Percentiles rank a stretch among this genome's conserved stretches.
Evolutionary conservation across 2,888 invertebrate species (phyloP).

Genomic region (Steinernema carpocapsae): DNA sequence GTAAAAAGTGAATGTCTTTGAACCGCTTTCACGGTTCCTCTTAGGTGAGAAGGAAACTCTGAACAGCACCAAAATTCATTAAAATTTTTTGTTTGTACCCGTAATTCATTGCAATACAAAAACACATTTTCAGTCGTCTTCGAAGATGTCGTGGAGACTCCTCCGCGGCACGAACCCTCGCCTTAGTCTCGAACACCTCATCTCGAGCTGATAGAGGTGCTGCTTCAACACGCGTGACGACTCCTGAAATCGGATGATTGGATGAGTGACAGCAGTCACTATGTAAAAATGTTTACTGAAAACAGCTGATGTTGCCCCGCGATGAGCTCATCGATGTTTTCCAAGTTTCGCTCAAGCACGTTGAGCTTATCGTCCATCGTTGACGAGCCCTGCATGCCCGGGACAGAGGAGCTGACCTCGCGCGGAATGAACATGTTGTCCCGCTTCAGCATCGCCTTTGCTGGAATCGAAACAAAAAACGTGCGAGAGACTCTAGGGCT

Average conservation of each 20-base stretch:
- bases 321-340: constrained; percentile 14
- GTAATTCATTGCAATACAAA: not conserved
- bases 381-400: not conserved
- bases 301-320: constrained; percentile 13
- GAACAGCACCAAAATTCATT: no score
- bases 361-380: constrained; percentile 17
- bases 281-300: not conserved
- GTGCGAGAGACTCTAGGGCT: no score
- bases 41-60: no score
- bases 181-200: not conserved
- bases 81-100: not conserved
- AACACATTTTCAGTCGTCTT: not conserved
- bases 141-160: constrained; percentile 1
- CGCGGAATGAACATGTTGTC: constrained; percentile 24
- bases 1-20: no score
- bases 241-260: constrained; percentile 3
- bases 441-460: constrained; percentile 12
- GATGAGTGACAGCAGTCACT: not conserved
- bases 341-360: not conserved
- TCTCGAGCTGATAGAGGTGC: constrained; percentile 2
- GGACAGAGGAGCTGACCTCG: not conserved
- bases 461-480: not conserved
- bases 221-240: constrained; percentile 7
- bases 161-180: constrained; percentile 10
- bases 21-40: no score